Conservation (phyloP, 2,888 invertebrate genomes). For the Temnothorax rugatulus region DNA sequence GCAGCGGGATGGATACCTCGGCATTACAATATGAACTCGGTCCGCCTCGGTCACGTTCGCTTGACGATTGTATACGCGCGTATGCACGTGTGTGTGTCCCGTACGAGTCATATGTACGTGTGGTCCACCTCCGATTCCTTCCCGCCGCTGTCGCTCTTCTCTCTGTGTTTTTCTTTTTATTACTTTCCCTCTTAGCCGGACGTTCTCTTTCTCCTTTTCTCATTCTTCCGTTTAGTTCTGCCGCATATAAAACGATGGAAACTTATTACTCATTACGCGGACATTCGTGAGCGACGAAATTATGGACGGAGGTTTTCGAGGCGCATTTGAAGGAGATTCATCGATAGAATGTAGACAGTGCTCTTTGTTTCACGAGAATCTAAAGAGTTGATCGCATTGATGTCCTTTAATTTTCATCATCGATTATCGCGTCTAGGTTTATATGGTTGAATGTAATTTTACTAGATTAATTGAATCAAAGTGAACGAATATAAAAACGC, state of each 20-base stretch:
- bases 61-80: conserved; percentile 69
- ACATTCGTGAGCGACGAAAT: conserved; percentile 46
- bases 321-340: neutral
- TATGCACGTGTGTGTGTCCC: conserved; percentile 75
- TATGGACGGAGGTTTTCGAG: neutral
- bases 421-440: neutral
- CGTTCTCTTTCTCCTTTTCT: conserved; percentile 45
- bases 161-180: conserved; percentile 6
- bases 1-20: conserved; percentile 80
- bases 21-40: conserved; percentile 85
- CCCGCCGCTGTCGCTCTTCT: conserved; percentile 26
- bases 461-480: neutral
- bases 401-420: neutral
- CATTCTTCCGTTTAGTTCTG: conserved; percentile 41
- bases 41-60: conserved; percentile 85
- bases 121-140: conserved; percentile 82
- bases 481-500: neutral
- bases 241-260: conserved; percentile 74
- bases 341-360: neutral
- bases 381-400: neutral
- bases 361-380: neutral
- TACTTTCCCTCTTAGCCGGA: conserved; percentile 51
- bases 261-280: conserved; percentile 78
- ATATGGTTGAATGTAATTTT: neutral
- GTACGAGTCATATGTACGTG: conserved; percentile 78